Evolutionary conservation across 2,113 vertebrate species (phyloP), one percentile per base, ranked within the genome.

Genomic region (Oreochromis tanganicae): DNA sequence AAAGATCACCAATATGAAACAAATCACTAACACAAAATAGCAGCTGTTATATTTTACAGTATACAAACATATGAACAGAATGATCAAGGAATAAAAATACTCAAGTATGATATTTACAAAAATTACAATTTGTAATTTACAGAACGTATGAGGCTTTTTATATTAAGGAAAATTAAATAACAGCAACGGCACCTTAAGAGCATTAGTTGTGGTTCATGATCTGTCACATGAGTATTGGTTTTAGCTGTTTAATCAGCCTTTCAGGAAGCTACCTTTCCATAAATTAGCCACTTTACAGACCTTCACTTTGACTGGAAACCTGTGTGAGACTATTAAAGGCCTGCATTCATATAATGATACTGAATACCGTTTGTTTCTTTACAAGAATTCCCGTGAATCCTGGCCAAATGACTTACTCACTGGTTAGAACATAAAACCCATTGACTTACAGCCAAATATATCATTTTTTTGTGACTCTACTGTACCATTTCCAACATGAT

Each of bases 161-260:
- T 93, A 95, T 55, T 24, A 90, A 84, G 66, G 90, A 81, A 48
- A 90, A 95, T 95, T 95, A 95, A 91, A 94, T 95, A 93, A 93
- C 85, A 92, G 75, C 82, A 71, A 90, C 78, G 87, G 83, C 9
- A 32, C 52, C 80, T 83, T 71, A 61, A 92, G 86, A 87, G 61
- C 41, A 68, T 68, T 68, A 4, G 12, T 68, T 68, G 29, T 34
- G 41, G 66, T 50, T 61, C 14, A 48, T 7, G 43, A 63, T 88
- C 46, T 7, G 8, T 17, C 78, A 52, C 75, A 6, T 43, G 21
- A 66, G 50, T 32, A 41, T 73, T 87, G 85, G 75, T 84, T 84
- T 84, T 36, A 84, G 50, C 19, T 50, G 4, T 50, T 52, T 34
- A n/a, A 78, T 71, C 41, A 50, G 56, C 24, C 19, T 85, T 63